Percentiles rank a stretch among this genome's conserved stretches.
phyloP scores from a whole-genome alignment of 2,113 vertebrate genomes.

The Aegotheles bennettii region DNA sequence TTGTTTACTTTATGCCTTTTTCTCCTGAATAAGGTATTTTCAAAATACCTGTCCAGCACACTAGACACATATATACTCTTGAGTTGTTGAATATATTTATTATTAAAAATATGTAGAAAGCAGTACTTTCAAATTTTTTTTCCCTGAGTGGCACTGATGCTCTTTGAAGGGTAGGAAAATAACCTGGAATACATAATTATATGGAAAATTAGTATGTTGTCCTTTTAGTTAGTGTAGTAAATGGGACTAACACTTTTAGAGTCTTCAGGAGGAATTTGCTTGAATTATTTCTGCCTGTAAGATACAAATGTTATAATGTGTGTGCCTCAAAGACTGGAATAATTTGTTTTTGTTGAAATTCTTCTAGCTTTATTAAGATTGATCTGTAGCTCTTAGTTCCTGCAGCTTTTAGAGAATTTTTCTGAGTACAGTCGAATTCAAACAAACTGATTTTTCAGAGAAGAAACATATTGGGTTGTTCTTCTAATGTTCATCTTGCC shows the following conservation, averaged over 20 bases:
- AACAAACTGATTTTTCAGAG: not conserved
- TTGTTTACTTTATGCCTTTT: slow-evolving; percentile 27
- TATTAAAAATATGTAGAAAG: not conserved
- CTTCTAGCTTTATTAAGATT: not conserved
- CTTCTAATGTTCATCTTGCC: not conserved
- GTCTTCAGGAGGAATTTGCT: not conserved
- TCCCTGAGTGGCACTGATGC: not conserved
- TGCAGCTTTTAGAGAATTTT: not conserved
- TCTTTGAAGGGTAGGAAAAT: not conserved
- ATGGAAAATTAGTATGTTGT: not conserved
- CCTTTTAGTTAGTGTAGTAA: not conserved
- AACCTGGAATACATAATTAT: not conserved
- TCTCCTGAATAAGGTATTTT: not conserved
- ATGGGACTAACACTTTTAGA: not conserved
- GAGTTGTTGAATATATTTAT: slow-evolving; percentile 13
- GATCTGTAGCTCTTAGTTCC: not conserved
- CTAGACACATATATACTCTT: not conserved
- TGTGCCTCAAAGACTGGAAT: slow-evolving; percentile 44
- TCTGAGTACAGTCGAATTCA: not conserved
- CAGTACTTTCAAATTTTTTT: not conserved
- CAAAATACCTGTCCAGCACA: not conserved
- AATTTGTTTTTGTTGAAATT: not conserved
- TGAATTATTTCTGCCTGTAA: not conserved
- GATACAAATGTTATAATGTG: not conserved
- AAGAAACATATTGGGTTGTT: not conserved